Base-by-base conservation (phyloP, 2,113 vertebrate genomes). In the Tychaedon coryphoeus region DNA sequence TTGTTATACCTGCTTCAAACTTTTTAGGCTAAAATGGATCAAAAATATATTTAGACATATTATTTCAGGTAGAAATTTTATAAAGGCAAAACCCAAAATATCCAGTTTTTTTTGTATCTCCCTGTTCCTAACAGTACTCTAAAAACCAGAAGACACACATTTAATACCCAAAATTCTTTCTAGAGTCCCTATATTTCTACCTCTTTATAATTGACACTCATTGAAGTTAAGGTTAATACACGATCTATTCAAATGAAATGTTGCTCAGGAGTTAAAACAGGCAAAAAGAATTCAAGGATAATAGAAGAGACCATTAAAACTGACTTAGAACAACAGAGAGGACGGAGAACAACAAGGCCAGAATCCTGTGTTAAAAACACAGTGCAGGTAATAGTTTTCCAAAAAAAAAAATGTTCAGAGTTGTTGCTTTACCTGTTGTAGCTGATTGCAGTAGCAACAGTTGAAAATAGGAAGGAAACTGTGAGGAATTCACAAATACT, bases 181-280 rank as follows among this genome's bases (percentile, higher is more conserved):
- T 79, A 51, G 29, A 34, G 34, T n/a, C 24, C 31, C 11, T 73
- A 8, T 76, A 57, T 83, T 80, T 95, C 60, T 58, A 58, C 57
- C 43, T 78, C 45, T 85, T 90, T 36, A 19, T 88, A 92, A 77
- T 28, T 70, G 40, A n/a, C 26, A 45, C 20, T 84, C 48, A 23
- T 5, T 62, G 71, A 87, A 73, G 45, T 26, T 40, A 53, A 7
- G 8, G 19, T 25, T 78, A 78, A 92, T 58, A n/a, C 1, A 4
- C 33, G 6, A 94, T 25, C 38, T 61, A 56, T 85, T 72, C 18
- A 65, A 38, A 54, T 67, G 29, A 51, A 83, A 45, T 29, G 50
- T 51, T 79, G 20, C 40, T 95, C 80, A 67, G 60, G 36, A 94
- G 34, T 45, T 89, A 94, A 96, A 94, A 88, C 8, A 90, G 45